Conservation (phyloP, 2,113 vertebrate genomes). For the Pteronura brasiliensis region DNA sequence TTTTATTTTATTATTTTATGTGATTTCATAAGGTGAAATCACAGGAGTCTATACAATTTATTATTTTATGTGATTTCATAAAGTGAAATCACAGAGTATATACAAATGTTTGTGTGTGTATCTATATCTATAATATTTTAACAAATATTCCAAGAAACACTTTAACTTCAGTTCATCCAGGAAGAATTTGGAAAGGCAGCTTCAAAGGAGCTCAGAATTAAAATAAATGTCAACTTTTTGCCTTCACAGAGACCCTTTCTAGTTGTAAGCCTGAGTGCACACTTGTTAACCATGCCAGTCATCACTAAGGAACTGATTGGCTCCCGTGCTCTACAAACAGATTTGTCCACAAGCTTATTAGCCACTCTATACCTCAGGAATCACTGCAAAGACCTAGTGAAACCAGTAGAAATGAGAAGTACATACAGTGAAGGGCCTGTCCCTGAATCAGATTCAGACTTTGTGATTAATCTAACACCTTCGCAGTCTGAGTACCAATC, state of each 20-base stretch:
- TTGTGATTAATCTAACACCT: conserved; percentile 72
- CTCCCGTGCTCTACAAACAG: not conserved
- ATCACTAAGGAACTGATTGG: conserved; percentile 39
- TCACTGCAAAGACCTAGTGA: not conserved
- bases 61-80: not conserved
- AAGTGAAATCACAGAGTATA: not conserved
- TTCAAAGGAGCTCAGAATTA: not conserved
- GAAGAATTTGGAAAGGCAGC: conserved; percentile 16
- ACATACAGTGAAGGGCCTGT: conserved; percentile 36
- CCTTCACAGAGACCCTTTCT: not conserved
- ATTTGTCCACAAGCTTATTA: not conserved
- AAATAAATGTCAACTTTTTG: not conserved
- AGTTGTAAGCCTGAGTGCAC: not conserved
- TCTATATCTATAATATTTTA: conserved; percentile 5
- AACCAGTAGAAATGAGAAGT: not conserved
- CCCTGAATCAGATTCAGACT: conserved; percentile 60
- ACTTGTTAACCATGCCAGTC: not conserved
- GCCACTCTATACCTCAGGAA: not conserved
- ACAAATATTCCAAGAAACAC: not conserved
- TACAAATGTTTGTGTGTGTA: not conserved
- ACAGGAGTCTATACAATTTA: not conserved
- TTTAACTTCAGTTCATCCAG: not conserved
- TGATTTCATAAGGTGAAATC: not conserved
- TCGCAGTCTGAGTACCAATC: conserved; percentile 65
- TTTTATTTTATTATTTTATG: not conserved